Conservation (phyloP, 2,888 invertebrate genomes). For the Ethmia dodecea region DNA sequence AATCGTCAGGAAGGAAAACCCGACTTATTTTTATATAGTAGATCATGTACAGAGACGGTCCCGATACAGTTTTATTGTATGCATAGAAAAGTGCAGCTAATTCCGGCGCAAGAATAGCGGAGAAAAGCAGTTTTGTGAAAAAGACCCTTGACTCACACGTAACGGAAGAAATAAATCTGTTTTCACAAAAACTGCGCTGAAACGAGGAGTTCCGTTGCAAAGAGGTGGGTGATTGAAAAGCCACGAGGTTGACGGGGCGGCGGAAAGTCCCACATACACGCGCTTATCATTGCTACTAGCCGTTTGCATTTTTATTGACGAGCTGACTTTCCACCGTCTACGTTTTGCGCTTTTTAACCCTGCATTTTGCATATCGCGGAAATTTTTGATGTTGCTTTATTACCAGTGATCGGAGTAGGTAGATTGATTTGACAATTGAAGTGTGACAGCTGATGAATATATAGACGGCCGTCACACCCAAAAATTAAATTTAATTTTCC, state of each 20-base stretch:
- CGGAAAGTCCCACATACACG: constrained; percentile 18
- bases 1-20: no score
- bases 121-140: constrained; percentile 7
- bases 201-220: constrained; percentile 25
- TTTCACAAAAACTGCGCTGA: constrained; percentile 34
- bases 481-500: no score
- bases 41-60: no score
- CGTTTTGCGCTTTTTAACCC: neutral
- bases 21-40: no score
- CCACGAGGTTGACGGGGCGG: constrained; percentile 26
- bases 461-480: no score
- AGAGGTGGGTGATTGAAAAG: constrained; percentile 29
- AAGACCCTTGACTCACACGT: constrained; percentile 18
- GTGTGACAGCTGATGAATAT: no score
- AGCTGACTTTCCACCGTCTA: constrained; percentile 4
- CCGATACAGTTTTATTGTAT: no score
- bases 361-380: no score
- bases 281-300: constrained; percentile 26
- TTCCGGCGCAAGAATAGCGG: constrained; percentile 1
- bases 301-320: constrained; percentile 36
- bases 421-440: no score
- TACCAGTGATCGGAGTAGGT: no score
- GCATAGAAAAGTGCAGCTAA: neutral
- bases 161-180: constrained; percentile 49
- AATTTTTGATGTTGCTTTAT: no score